Percentiles rank a stretch among this genome's conserved stretches.
Evolutionary conservation across 2,797 vertebrate species (phyloP).

Genomic region (Xenentodon cancila): DNA sequence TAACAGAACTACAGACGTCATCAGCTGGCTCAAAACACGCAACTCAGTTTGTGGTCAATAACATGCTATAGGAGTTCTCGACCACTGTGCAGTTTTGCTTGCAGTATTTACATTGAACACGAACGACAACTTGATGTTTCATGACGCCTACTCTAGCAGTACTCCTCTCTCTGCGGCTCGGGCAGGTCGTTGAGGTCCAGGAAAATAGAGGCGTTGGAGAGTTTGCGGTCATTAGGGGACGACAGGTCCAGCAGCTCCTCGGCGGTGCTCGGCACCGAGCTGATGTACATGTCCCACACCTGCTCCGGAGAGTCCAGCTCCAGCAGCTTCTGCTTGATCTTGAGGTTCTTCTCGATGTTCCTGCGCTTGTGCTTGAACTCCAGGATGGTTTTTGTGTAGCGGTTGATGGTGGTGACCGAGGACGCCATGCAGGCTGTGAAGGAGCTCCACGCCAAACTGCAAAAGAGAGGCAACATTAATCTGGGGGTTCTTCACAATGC

Average conservation of each 20-base stretch:
- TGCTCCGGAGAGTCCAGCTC: conserved; percentile 85
- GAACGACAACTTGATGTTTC: too few relatives aligned
- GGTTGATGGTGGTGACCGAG: conserved; percentile 89
- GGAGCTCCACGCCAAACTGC: conserved; percentile 91
- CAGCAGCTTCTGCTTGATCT: conserved; percentile 86
- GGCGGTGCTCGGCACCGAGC: conserved; percentile 83
- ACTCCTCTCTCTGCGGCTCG: conserved; percentile 76
- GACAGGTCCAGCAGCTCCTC: conserved; percentile 85
- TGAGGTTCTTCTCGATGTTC: conserved; percentile 90
- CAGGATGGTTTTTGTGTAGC: conserved; percentile 89
- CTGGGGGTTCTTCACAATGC: neutral
- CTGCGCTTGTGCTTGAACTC: conserved; percentile 91
- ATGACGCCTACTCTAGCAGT: conserved; percentile 66
- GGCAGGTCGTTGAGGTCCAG: conserved; percentile 80
- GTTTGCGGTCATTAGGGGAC: conserved; percentile 73
- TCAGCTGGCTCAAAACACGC: too few relatives aligned
- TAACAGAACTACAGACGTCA: too few relatives aligned
- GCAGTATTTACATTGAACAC: too few relatives aligned
- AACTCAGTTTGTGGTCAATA: too few relatives aligned
- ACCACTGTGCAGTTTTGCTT: too few relatives aligned
- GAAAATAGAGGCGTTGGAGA: conserved; percentile 84
- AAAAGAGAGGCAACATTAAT: conserved; percentile 8
- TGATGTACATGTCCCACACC: conserved; percentile 90
- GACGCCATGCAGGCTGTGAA: conserved; percentile 94
- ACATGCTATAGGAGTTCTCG: too few relatives aligned